phyloP scores from a whole-genome alignment of 1,140 invertebrate genomes.

The Ptiloglossa arizonensis region DNA sequence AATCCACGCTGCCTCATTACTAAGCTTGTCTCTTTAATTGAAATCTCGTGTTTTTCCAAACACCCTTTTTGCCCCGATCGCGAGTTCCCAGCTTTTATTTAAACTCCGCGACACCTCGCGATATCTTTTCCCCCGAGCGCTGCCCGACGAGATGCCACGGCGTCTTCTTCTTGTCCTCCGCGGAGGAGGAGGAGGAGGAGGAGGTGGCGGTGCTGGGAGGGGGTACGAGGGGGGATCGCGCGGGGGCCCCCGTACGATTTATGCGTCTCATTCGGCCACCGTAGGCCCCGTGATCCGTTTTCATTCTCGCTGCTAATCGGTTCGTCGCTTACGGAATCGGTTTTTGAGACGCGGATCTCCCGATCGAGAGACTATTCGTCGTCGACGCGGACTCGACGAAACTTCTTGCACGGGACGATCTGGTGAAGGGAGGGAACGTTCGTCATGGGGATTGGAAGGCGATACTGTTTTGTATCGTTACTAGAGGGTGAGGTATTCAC shows the following conservation, averaged over 20 bases:
- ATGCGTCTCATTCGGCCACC: conserved; percentile 16
- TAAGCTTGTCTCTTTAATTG: conserved; percentile 81
- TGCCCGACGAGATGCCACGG: conserved; percentile 24
- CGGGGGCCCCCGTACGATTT: conserved; percentile 21
- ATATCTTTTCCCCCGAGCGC: conserved; percentile 45
- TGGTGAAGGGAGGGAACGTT: too few relatives aligned
- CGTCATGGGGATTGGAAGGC: too few relatives aligned
- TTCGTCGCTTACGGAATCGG: not conserved
- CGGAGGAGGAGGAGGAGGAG: too few relatives aligned
- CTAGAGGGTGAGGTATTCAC: too few relatives aligned
- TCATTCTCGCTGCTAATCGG: conserved; percentile 38
- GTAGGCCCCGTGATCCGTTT: conserved; percentile 27
- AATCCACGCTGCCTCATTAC: conserved; percentile 78
- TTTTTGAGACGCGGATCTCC: not conserved
- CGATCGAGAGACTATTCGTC: too few relatives aligned
- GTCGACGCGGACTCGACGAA: too few relatives aligned
- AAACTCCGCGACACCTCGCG: conserved; percentile 56
- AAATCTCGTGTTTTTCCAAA: conserved; percentile 81
- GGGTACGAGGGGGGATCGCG: too few relatives aligned
- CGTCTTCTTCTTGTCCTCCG: conserved; percentile 6
- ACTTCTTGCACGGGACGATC: too few relatives aligned
- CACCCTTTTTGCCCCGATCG: conserved; percentile 57
- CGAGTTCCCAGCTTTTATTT: conserved; percentile 55
- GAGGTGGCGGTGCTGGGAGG: too few relatives aligned
- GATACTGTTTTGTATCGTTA: too few relatives aligned